These are phyloP conservation scores for Pitta sordida DNA, from an alignment of 2,113 vertebrate species.

Conservation along the genomic window DNA sequence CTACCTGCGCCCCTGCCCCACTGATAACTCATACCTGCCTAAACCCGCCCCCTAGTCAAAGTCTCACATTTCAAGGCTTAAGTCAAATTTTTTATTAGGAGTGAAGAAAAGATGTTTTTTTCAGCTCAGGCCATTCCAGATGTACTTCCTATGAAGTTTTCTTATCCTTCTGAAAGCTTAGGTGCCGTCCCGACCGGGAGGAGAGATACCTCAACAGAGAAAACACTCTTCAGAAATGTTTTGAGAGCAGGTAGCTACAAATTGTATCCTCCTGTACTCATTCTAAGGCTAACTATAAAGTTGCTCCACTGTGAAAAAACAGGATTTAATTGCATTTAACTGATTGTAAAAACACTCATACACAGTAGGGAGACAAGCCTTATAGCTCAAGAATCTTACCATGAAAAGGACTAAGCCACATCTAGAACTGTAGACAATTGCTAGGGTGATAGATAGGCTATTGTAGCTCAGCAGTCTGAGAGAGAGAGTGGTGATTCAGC, in stretches of 20 bases:
- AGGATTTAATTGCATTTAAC: neutral
- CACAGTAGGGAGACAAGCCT: neutral
- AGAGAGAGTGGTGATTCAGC: neutral
- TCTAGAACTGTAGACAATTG: neutral
- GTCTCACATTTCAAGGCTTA: neutral
- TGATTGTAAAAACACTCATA: neutral
- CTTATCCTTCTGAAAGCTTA: neutral
- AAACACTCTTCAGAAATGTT: neutral
- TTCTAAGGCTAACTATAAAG: neutral
- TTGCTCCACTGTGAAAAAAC: neutral
- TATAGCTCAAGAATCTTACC: neutral
- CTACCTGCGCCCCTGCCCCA: too few relatives aligned
- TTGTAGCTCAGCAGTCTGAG: neutral
- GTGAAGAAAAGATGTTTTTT: neutral
- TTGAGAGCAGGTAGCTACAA: neutral
- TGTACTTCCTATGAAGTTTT: neutral
- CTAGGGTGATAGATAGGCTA: neutral
- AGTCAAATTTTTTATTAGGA: neutral
- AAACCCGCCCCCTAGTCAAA: too few relatives aligned
- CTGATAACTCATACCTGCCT: too few relatives aligned
- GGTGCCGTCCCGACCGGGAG: neutral
- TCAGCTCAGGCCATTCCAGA: neutral
- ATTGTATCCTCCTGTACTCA: neutral
- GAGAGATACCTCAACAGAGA: neutral
- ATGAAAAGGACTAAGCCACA: neutral